Evolutionary conservation across 2,797 vertebrate genomes (phyloP), one percentile per base, ranked within the genome.

Genomic region (Helostoma temminkii): DNA sequence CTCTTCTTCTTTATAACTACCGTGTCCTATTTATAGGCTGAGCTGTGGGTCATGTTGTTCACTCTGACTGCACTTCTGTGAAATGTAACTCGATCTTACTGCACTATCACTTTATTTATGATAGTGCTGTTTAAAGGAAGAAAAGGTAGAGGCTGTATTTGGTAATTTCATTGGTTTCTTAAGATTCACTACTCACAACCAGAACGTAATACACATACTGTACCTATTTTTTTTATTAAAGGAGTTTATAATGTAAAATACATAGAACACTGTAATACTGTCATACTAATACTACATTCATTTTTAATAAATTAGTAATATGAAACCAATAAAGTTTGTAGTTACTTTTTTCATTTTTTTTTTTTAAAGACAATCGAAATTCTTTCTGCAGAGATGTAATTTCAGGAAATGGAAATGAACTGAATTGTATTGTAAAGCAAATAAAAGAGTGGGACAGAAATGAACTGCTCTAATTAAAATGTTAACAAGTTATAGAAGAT

Each of bases 51-150:
- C 71, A 50, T 78, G 80, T 65, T 43, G 28, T 80, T 72, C 74
- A 60, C 80, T 76, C 79, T 74, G 64, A 64, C 64, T 81, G 80
- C 76, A 77, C 65, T 82, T 82, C 63, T 64, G 64, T 82, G 63
- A 84, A 80, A 79, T 89, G 83, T 89, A 88, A 90, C 82, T 87
- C 80, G 78, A 92, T 75, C 80, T 78, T 64, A 53, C 46, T 74
- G 71, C 77, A 86, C 78, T 60, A 84, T 77, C 83, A 83, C 62
- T 85, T 78, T 79, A 46, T 71, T 56, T 54, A 57, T n/a, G 55
- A 70, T 70, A 61, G 45, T 8, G 6, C 34, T 76, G 80, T 84
- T 82, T 63, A 46, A 80, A 71, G 58, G 74, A 49, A 18, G 76
- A 72, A 75, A 7, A 41, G 19, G 49, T 19, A 15, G 7, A 37